Conservation (phyloP, 2,888 invertebrate species). For the Eilema depressum region DNA sequence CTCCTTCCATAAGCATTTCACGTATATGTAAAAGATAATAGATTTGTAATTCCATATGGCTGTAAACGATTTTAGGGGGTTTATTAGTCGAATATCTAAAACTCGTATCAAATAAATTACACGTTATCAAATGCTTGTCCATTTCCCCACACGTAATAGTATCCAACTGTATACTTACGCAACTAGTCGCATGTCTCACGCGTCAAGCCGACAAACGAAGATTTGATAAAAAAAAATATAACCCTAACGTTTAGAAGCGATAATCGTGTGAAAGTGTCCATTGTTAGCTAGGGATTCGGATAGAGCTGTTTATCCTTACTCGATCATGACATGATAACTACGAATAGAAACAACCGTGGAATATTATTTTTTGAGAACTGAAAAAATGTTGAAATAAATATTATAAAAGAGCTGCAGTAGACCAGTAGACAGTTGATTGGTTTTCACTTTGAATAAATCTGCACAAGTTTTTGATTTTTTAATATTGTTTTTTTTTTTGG, state of each 20-base stretch:
- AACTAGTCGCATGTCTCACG: conserved; percentile 49
- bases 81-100: background rate
- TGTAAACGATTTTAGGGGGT: background rate
- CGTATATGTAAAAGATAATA: background rate
- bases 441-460: background rate
- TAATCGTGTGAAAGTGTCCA: conserved; percentile 31
- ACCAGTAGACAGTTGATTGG: background rate
- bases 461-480: background rate
- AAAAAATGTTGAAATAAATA: background rate
- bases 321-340: conserved; percentile 14
- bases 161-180: conserved; percentile 37
- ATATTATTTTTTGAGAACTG: conserved; percentile 17
- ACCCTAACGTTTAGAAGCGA: conserved; percentile 34
- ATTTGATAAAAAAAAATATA: conserved; percentile 33
- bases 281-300: conserved; percentile 19
- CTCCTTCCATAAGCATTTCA: background rate
- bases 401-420: background rate
- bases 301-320: conserved; percentile 29
- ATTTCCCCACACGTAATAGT: conserved; percentile 34
- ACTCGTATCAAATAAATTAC: conserved; percentile 46
- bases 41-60: background rate
- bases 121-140: conserved; percentile 45
- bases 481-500: too few species aligned
- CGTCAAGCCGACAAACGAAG: conserved; percentile 28
- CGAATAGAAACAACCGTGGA: conserved; percentile 38